phyloP scores from a whole-genome alignment of 1,140 invertebrate genomes.

The Habropoda laboriosa region DNA sequence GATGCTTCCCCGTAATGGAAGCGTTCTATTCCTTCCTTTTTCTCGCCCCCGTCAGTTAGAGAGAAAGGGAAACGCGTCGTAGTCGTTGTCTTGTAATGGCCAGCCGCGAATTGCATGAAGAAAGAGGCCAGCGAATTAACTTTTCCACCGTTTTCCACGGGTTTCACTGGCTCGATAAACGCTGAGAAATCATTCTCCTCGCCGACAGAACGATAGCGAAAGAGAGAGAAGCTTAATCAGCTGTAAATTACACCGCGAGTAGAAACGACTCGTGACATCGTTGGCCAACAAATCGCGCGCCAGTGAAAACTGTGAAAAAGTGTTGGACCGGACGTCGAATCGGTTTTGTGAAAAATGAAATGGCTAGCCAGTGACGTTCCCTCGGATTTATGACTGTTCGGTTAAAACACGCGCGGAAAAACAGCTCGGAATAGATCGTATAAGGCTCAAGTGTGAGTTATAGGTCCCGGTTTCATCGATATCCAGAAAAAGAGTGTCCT shows the following conservation, averaged over 20 bases:
- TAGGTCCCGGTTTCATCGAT: background rate
- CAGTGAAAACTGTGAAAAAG: background rate
- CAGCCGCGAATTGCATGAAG: constrained; percentile 7
- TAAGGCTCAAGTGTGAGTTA: background rate
- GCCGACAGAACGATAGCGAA: background rate
- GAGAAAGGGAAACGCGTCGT: background rate
- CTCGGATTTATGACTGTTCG: background rate
- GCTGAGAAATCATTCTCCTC: constrained; percentile 10
- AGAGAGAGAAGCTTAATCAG: constrained; percentile 6
- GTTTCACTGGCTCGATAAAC: background rate
- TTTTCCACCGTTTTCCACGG: background rate
- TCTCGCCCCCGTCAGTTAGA: too few species aligned
- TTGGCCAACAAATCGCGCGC: background rate
- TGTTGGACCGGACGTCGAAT: background rate
- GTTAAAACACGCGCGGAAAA: background rate
- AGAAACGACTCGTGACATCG: too few species aligned
- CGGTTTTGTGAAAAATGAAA: background rate
- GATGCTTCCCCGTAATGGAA: constrained; percentile 57
- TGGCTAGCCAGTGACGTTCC: background rate
- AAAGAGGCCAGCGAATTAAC: background rate
- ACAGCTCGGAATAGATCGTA: background rate
- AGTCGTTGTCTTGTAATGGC: background rate
- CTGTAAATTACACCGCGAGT: constrained; percentile 9
- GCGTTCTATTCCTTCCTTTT: constrained; percentile 12
- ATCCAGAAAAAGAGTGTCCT: background rate